A percentile compares a stretch with the other conserved stretches of the same genome.
phyloP scores from a whole-genome alignment of 2,797 vertebrate species.

The Diceros bicornis region DNA sequence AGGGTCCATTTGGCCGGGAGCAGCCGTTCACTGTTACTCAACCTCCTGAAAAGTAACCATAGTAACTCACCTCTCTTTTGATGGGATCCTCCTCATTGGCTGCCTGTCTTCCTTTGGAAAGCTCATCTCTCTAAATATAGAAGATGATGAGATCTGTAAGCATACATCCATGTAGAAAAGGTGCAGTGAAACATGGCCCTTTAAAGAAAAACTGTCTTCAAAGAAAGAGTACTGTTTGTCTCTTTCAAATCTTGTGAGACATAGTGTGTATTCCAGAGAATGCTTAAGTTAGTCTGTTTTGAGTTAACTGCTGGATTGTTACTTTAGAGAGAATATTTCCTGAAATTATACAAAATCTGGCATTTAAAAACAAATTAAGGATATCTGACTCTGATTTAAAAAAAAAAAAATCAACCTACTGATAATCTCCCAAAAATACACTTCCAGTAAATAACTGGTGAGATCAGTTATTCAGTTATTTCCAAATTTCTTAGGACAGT shows the following conservation, averaged over 20 bases:
- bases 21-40: conserved; percentile 61
- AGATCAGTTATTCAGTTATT: conserved; percentile 52
- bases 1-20: conserved; percentile 66
- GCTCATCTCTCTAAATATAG: conserved; percentile 89
- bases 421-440: not conserved
- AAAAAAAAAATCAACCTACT: not conserved
- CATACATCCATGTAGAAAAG: conserved; percentile 78
- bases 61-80: conserved; percentile 85
- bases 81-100: conserved; percentile 83
- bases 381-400: not conserved
- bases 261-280: conserved; percentile 7
- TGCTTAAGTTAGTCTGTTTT: conserved; percentile 24
- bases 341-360: conserved; percentile 64
- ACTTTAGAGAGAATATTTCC: conserved; percentile 45
- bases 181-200: conserved; percentile 69
- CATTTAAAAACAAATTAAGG: conserved; percentile 43
- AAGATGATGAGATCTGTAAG: conserved; percentile 84
- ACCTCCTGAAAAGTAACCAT: conserved; percentile 86
- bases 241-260: conserved; percentile 61
- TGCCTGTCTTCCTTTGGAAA: conserved; percentile 84
- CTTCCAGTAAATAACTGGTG: conserved; percentile 27
- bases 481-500: conserved; percentile 45
- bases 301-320: conserved; percentile 58
- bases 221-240: conserved; percentile 48
- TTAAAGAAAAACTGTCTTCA: conserved; percentile 70